Conservation (phyloP, 35 echinoderm and acorn worm genomes). For the Ophiothrix spiculata region DNA sequence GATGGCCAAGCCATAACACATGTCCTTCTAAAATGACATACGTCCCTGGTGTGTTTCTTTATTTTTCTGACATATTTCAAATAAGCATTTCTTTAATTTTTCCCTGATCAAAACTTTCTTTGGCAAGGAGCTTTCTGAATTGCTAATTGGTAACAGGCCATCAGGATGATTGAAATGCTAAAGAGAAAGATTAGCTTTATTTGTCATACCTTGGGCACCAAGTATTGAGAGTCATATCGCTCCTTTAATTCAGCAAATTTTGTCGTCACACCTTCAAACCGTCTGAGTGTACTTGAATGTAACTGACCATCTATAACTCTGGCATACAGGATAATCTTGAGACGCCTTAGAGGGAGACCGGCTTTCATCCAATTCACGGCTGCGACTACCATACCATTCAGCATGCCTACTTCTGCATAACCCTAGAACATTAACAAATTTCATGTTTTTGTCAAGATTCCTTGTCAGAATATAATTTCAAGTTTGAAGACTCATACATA, state of each 20-base stretch:
- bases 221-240: slow-evolving; percentile 65
- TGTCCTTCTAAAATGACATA: too few species aligned
- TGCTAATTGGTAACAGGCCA: too few species aligned
- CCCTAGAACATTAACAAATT: slow-evolving; percentile 37
- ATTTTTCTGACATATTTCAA: too few species aligned
- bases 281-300: slow-evolving; percentile 28
- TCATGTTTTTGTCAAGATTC: neutral
- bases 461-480: too few species aligned
- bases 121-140: too few species aligned
- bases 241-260: slow-evolving; percentile 68
- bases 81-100: too few species aligned
- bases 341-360: slow-evolving; percentile 70
- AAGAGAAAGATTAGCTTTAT: too few species aligned
- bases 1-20: too few species aligned
- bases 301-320: slow-evolving; percentile 17
- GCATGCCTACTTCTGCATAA: slow-evolving; percentile 53
- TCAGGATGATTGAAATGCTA: too few species aligned
- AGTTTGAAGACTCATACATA: too few species aligned
- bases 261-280: slow-evolving; percentile 36
- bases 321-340: slow-evolving; percentile 84
- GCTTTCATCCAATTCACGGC: slow-evolving; percentile 97
- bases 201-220: slow-evolving; percentile 1
- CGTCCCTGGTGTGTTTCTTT: too few species aligned
- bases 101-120: too few species aligned
- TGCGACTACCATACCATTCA: slow-evolving; percentile 75